Percentiles rank a stretch among this genome's conserved stretches.
These are phyloP conservation scores for Tineola bisselliella DNA, from an alignment of 2,888 invertebrate species.

Conservation along the genomic window DNA sequence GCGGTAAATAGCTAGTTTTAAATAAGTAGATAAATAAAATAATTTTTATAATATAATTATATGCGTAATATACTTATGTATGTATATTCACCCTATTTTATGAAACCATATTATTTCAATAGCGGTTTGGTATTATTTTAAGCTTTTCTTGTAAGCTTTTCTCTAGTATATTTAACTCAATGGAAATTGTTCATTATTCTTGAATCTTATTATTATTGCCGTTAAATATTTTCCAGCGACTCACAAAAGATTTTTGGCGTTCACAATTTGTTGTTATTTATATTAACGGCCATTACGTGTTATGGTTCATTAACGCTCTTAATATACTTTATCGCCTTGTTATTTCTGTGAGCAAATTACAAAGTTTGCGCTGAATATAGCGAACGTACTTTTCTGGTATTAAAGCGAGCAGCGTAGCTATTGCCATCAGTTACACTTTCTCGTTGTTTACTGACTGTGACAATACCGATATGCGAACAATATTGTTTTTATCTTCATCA, in stretches of 20 bases:
- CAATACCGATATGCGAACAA: background rate
- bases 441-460: conserved; percentile 1
- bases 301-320: conserved; percentile 3
- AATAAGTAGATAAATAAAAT: too few species aligned
- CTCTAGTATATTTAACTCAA: too few species aligned
- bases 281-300: conserved; percentile 7
- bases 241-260: conserved; percentile 3
- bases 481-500: background rate
- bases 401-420: background rate
- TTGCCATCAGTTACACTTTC: background rate
- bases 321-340: conserved; percentile 7
- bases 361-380: background rate
- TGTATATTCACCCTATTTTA: too few species aligned
- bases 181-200: conserved; percentile 2
- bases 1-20: too few species aligned
- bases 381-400: background rate
- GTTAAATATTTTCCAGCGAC: background rate
- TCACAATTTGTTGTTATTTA: conserved; percentile 4
- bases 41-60: too few species aligned
- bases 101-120: too few species aligned
- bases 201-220: background rate
- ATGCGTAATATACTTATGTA: too few species aligned
- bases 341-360: background rate
- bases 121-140: too few species aligned
- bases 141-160: too few species aligned